These are phyloP conservation scores for Rattus norvegicus DNA, from an alignment of 2,113 vertebrate genomes.

Conservation along the genomic window DNA sequence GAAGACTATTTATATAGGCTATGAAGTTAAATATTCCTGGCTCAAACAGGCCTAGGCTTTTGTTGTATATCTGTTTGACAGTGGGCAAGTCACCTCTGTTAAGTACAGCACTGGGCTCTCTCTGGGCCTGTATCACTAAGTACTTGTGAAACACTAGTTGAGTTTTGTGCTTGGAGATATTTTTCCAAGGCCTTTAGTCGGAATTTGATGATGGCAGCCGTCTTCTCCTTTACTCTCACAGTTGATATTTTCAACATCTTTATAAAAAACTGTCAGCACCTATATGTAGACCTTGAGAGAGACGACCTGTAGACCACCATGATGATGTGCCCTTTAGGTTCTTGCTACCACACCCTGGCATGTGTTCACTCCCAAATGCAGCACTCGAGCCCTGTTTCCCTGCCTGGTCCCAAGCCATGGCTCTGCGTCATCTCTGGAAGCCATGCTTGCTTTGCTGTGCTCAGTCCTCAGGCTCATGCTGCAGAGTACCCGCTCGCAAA, in stretches of 20 bases:
- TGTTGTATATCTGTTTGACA: not conserved
- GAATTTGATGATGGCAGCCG: not conserved
- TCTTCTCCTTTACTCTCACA: not conserved
- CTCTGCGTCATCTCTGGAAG: not conserved
- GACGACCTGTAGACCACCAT: not conserved
- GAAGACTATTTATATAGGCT: not conserved
- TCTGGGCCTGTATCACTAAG: not conserved
- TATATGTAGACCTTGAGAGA: not conserved
- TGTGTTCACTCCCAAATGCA: not conserved
- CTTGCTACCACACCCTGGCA: not conserved
- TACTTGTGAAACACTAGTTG: not conserved
- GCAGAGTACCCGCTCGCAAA: not conserved
- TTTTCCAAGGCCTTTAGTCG: slow-evolving; percentile 2
- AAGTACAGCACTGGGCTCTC: not conserved
- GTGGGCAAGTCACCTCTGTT: not conserved
- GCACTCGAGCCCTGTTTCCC: not conserved
- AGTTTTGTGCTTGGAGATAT: not conserved
- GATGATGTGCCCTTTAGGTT: not conserved
- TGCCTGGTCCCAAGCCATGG: not conserved
- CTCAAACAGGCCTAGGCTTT: not conserved
- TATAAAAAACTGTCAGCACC: not conserved
- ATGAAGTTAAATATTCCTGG: not conserved
- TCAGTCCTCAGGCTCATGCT: not conserved
- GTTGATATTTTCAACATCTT: not conserved
- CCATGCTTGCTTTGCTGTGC: not conserved